phyloP scores from a whole-genome alignment of 2,888 invertebrate species.

The Acanthoscelides obtectus region DNA sequence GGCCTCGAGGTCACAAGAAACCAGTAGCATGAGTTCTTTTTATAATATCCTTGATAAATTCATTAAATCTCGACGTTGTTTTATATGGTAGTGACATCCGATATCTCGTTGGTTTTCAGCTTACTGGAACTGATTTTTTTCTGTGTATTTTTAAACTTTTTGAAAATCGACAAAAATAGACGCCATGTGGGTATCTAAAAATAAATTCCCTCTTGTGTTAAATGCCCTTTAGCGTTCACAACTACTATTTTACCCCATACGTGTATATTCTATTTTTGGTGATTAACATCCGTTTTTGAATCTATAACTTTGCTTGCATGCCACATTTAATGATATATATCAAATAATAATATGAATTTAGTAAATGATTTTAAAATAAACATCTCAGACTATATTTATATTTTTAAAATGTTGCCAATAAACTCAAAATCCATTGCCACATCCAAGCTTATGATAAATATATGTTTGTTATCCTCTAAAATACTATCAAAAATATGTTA shows the following conservation, averaged over 20 bases:
- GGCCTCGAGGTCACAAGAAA: slow-evolving; percentile 15
- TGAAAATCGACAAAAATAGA: slow-evolving; percentile 27
- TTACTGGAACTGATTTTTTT: not conserved
- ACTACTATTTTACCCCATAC: not conserved
- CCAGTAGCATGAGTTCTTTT: slow-evolving; percentile 4
- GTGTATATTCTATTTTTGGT: not conserved
- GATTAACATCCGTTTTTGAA: not conserved
- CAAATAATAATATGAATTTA: not conserved
- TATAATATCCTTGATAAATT: slow-evolving; percentile 9
- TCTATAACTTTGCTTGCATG: too few relatives aligned
- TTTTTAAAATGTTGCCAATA: slow-evolving; percentile 10
- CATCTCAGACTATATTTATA: slow-evolving; percentile 8
- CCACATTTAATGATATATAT: not conserved
- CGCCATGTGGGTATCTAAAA: slow-evolving; percentile 34
- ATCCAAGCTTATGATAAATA: not conserved
- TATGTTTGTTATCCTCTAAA: not conserved
- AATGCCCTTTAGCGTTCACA: not conserved
- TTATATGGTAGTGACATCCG: slow-evolving; percentile 36
- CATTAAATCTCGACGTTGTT: slow-evolving; percentile 20
- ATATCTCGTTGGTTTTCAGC: slow-evolving; percentile 18
- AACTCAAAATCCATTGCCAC: not conserved
- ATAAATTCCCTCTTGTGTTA: slow-evolving; percentile 14
- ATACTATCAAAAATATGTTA: not conserved
- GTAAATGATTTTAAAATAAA: not conserved
- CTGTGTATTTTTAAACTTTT: not conserved